Conservation (phyloP, 2,888 invertebrate genomes). For the Diaphora mendica region DNA sequence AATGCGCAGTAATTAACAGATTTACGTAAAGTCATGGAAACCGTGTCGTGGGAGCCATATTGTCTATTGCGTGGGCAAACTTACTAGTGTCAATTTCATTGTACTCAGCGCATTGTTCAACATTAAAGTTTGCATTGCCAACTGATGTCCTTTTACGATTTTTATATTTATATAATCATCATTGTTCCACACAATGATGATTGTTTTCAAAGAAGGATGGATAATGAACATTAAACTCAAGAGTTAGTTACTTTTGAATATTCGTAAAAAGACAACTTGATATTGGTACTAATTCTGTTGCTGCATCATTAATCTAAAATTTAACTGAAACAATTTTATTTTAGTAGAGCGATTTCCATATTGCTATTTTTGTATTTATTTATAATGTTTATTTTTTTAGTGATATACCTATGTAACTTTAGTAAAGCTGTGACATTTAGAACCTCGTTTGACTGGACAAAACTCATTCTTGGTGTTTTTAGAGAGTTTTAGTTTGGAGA, state of each 20-base stretch:
- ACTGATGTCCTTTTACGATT: conserved; percentile 70
- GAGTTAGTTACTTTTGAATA: conserved; percentile 23
- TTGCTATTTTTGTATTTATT: no score
- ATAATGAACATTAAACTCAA: conserved; percentile 28
- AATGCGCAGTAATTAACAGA: conserved; percentile 73
- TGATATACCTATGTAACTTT: no score
- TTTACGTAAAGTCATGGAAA: conserved; percentile 84
- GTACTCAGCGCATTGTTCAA: conserved; percentile 59
- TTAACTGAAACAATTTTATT: neutral
- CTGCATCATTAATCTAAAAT: no score
- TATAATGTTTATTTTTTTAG: no score
- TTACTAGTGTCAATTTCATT: conserved; percentile 52
- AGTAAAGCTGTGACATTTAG: no score
- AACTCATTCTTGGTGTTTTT: no score
- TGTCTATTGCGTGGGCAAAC: conserved; percentile 59
- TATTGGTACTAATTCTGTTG: no score
- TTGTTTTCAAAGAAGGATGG: conserved; percentile 62
- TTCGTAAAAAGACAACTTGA: neutral
- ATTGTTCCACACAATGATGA: conserved; percentile 65
- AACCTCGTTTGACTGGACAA: no score
- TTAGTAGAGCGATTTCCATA: no score
- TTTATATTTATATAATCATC: conserved; percentile 53
- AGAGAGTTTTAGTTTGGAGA: no score
- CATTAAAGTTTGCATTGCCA: conserved; percentile 57
- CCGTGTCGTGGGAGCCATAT: conserved; percentile 80